These are phyloP conservation scores for Watsonalla binaria DNA, from an alignment of 2,888 invertebrate genomes.

Conservation along the genomic window DNA sequence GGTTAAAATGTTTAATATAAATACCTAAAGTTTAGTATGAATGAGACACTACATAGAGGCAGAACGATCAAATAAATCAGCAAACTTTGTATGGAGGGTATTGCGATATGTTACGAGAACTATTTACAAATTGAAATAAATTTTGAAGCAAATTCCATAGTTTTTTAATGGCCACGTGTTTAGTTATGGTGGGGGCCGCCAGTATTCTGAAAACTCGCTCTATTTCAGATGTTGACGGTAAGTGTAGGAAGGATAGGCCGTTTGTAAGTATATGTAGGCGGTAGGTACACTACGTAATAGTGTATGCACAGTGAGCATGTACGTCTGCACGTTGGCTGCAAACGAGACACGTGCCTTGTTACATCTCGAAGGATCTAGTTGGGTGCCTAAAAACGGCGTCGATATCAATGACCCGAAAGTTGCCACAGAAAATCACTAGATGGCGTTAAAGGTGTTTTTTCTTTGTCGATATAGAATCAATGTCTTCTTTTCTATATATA, in stretches of 20 bases:
- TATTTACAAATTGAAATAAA: conserved; percentile 68
- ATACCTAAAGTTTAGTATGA: conserved; percentile 68
- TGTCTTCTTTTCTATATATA: no score
- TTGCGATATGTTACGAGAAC: conserved; percentile 62
- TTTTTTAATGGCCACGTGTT: conserved; percentile 56
- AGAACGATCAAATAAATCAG: conserved; percentile 31
- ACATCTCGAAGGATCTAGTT: conserved; percentile 13
- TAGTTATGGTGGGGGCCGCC: conserved; percentile 66
- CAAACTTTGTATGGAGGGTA: conserved; percentile 42
- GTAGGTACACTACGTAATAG: conserved; percentile 42
- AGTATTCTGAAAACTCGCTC: conserved; percentile 58
- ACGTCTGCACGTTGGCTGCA: conserved; percentile 40
- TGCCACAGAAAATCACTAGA: neutral
- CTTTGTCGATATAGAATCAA: no score
- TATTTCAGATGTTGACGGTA: conserved; percentile 79
- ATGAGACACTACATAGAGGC: conserved; percentile 43
- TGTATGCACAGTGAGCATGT: conserved; percentile 42
- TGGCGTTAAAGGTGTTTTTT: neutral
- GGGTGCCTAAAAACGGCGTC: conserved; percentile 10
- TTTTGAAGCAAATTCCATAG: conserved; percentile 70
- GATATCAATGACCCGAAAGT: neutral
- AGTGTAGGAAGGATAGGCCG: conserved; percentile 65
- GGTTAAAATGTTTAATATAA: conserved; percentile 17
- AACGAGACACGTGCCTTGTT: conserved; percentile 24
- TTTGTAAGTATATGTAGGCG: conserved; percentile 47